Percentiles rank a stretch among this genome's conserved stretches.
phyloP scores from a whole-genome alignment of 2,888 invertebrate genomes.

The Erebia ligea region DNA sequence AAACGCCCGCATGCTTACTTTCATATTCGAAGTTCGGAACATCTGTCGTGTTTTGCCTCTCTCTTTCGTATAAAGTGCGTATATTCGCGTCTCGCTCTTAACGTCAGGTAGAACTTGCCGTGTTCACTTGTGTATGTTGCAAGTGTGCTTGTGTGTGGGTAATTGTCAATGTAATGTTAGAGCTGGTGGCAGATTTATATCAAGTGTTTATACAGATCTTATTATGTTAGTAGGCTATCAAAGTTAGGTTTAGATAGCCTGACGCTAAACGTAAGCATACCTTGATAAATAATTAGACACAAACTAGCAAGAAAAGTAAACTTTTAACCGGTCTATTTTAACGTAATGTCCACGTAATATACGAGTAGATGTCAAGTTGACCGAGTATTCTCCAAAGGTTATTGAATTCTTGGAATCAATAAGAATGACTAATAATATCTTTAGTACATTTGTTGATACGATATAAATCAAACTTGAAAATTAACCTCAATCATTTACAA shows the following conservation, averaged over 20 bases:
- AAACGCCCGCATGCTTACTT: slow-evolving; percentile 71
- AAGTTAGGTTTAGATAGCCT: background rate
- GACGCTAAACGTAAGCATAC: no score
- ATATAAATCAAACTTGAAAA: no score
- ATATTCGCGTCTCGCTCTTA: slow-evolving; percentile 46
- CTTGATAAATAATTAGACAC: no score
- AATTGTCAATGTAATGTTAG: slow-evolving; percentile 26
- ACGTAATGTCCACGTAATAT: no score
- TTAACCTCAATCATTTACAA: no score
- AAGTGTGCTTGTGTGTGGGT: slow-evolving; percentile 41
- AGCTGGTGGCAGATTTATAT: background rate
- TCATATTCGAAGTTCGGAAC: slow-evolving; percentile 58
- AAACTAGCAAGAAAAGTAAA: no score
- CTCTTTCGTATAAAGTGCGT: slow-evolving; percentile 38
- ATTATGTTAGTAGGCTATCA: background rate
- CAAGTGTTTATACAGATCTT: background rate
- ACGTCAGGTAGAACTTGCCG: slow-evolving; percentile 50
- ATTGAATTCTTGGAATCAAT: no score
- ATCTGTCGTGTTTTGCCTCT: slow-evolving; percentile 63
- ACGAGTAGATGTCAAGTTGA: no score
- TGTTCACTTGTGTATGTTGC: slow-evolving; percentile 36
- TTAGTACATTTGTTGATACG: no score
- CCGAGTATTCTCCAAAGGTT: no score
- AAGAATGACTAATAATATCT: no score
- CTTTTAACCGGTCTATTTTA: no score